These are phyloP conservation scores for Encarsia formosa DNA, from an alignment of 2,888 invertebrate species.

Conservation along the genomic window DNA sequence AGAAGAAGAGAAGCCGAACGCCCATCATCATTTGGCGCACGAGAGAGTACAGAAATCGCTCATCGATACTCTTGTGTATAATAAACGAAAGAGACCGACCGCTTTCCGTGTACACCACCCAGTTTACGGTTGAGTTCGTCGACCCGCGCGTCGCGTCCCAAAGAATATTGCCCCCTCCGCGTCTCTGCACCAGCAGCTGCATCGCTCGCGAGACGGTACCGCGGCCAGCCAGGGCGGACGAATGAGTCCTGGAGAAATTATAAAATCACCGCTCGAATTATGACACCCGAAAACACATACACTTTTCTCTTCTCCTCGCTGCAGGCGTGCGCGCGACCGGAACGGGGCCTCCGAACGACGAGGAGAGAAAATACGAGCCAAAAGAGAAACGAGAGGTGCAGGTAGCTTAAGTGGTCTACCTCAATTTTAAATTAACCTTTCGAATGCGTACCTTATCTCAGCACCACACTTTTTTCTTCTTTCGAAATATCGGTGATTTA, in stretches of 20 bases:
- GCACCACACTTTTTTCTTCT: too few relatives aligned
- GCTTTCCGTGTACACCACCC: neutral
- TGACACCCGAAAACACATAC: slow-evolving; percentile 29
- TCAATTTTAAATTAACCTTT: too few relatives aligned
- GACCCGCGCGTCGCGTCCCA: neutral
- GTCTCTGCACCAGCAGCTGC: neutral
- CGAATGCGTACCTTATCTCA: too few relatives aligned
- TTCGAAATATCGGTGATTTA: too few relatives aligned
- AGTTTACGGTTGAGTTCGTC: neutral
- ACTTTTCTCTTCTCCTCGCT: neutral
- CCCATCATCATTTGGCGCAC: too few relatives aligned
- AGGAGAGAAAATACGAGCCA: too few relatives aligned
- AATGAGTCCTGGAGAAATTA: slow-evolving; percentile 33
- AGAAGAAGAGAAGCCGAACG: too few relatives aligned
- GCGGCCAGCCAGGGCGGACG: neutral
- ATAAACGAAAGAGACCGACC: neutral
- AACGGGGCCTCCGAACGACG: neutral
- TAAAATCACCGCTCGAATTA: slow-evolving; percentile 35
- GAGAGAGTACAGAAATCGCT: too few relatives aligned
- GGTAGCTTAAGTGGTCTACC: too few relatives aligned
- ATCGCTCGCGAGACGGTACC: neutral
- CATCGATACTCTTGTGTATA: slow-evolving; percentile 7
- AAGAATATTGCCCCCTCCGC: neutral
- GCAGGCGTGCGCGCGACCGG: neutral
- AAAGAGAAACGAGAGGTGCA: too few relatives aligned